phyloP scores from a whole-genome alignment of 1,140 invertebrate species.

The Drosophila subpulchrella region DNA sequence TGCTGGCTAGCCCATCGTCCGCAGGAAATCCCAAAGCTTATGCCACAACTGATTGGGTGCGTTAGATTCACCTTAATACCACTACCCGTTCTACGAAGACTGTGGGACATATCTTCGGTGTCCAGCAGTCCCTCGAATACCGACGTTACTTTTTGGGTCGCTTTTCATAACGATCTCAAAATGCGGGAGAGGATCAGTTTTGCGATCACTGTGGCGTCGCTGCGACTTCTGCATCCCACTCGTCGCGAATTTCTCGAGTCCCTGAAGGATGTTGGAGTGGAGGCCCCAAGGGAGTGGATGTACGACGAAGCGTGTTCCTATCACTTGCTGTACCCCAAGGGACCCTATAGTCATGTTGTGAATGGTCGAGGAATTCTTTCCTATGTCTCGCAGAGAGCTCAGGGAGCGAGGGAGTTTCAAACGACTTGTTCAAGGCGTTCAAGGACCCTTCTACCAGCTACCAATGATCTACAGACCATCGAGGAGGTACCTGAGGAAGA shows the following conservation, averaged over 20 bases:
- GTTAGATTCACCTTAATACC: no score
- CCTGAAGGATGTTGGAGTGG: background rate
- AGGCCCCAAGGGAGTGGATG: no score
- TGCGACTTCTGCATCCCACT: background rate
- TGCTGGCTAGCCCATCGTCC: background rate
- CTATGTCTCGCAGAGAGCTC: background rate
- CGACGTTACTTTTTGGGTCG: background rate
- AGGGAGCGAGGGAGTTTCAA: no score
- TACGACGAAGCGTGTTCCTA: no score
- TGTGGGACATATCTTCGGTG: no score
- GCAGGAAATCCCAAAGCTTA: background rate
- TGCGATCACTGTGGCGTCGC: background rate
- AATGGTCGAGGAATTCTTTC: fast-evolving
- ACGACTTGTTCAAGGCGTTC: no score
- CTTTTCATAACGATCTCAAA: fast-evolving
- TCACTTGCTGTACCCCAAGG: background rate
- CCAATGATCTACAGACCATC: no score
- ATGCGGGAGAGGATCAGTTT: background rate
- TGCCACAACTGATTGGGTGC: background rate
- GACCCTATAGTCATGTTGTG: background rate
- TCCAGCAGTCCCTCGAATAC: no score
- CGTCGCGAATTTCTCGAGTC: background rate
- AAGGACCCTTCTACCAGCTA: no score
- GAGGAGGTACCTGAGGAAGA: no score
- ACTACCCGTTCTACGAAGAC: no score